Percentiles rank a stretch among this genome's conserved stretches.
phyloP scores from a whole-genome alignment of 2,888 invertebrate genomes.

The Dryococelus australis region DNA sequence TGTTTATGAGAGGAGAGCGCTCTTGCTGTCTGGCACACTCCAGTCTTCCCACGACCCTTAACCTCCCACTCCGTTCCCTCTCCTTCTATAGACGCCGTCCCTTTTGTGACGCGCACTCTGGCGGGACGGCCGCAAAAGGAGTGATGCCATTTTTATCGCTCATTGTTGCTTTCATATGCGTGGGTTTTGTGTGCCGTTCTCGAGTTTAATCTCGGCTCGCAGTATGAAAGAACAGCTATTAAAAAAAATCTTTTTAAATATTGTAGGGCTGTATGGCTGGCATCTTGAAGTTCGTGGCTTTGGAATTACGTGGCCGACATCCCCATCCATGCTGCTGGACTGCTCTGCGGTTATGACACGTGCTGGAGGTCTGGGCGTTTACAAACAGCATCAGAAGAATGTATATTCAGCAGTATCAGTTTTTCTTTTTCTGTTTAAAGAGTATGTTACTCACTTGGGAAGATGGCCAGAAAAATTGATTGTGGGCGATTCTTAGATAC shows the following conservation, averaged over 20 bases:
- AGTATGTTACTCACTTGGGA: too few relatives aligned
- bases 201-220: neutral
- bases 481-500: too few relatives aligned
- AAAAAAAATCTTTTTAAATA: neutral
- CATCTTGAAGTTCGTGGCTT: neutral
- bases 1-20: neutral
- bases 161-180: neutral
- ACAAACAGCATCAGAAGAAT: too few relatives aligned
- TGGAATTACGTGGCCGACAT: neutral
- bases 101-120: neutral
- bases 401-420: too few relatives aligned
- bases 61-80: neutral
- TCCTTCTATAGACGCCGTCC: neutral
- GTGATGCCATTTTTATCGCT: slow-evolving; percentile 3
- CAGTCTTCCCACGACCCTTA: neutral
- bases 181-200: neutral
- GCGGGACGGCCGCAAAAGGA: neutral
- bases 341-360: too few relatives aligned
- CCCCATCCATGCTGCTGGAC: too few relatives aligned
- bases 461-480: too few relatives aligned
- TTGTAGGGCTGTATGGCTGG: neutral
- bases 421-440: too few relatives aligned
- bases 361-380: too few relatives aligned
- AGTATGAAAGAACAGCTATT: neutral
- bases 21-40: neutral